Evolutionary conservation across 2,113 vertebrate genomes (phyloP).

Genomic region (Dipodomys stephensi): DNA sequence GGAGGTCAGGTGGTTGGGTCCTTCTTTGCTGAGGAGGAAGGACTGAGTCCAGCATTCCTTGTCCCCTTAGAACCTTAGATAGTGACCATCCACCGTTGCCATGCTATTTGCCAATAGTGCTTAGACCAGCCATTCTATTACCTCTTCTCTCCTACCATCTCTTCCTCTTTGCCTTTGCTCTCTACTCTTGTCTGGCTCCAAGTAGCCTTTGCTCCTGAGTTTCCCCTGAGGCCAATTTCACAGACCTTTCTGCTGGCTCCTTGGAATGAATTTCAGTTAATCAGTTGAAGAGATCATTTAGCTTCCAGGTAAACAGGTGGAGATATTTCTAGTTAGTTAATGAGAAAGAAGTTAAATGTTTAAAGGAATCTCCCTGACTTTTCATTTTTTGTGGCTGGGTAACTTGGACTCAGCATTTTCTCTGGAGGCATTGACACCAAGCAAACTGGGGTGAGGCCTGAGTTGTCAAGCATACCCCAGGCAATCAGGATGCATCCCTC

Average conservation of each 20-base stretch:
- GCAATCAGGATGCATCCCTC: accelerated
- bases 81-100: background rate
- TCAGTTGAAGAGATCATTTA: conserved; percentile 53
- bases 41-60: background rate
- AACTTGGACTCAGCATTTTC: no score
- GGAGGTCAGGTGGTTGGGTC: no score
- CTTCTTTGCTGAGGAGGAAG: background rate
- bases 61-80: background rate
- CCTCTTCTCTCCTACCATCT: background rate
- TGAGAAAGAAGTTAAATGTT: conserved; percentile 52
- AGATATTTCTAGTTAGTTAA: conserved; percentile 53
- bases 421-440: background rate
- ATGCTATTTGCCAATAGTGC: background rate
- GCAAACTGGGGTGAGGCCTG: accelerated
- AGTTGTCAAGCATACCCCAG: background rate
- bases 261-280: conserved; percentile 52
- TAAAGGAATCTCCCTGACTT: conserved; percentile 45
- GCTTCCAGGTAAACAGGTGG: conserved; percentile 44
- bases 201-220: background rate
- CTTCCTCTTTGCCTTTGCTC: background rate
- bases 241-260: background rate
- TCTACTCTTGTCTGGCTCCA: background rate
- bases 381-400: background rate
- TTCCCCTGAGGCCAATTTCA: background rate
- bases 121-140: no score